Evolutionary conservation across 2,888 invertebrate genomes (phyloP), one percentile per base, ranked within the genome.

Genomic region (Barypeithes pellucidus): DNA sequence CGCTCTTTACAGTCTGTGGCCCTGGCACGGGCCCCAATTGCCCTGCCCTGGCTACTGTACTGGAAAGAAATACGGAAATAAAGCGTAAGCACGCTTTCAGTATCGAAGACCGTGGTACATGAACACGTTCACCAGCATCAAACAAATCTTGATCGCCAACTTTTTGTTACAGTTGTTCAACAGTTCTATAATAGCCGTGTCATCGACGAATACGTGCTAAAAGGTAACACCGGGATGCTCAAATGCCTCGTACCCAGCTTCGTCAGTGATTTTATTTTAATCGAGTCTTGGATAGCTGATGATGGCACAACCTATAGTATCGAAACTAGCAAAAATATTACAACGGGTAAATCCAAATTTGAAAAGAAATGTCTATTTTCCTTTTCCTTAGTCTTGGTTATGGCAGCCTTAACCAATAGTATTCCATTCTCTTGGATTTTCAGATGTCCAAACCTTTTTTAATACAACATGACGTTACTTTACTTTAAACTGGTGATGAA

Each of bases 221-320:
- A 93, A 76, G 95, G 95, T 77, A 95, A 95, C 87, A 90, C 94
- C 50, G 95, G 91, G 50, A 92, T 92, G 75, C 87, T 95, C 69
- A 95, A 95, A 86, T 95, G 95, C 87, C 87, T 91, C 77, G 91
- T 95, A 75, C 95, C 95, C 73, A 94, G 94, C 81, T 95, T 95
- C 86, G 94, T 95, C 74, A 91, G 93, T 59, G 95, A 95, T 89
- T 95, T 95, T 85, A 92, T 95, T 76, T 90, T 92, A 82, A 91
- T 95, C 79, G 89, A 93, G 82, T 92, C 92, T 81, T 95, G 95
- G 95, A 85, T 92, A 79, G 89, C 90, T 79, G 93, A 93, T 83
- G 92, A 93, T 81, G 90, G 89, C 78, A 88, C 88, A 77, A 89
- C 89, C 3, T 75, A 67, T 47, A 75, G 70, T 47, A 75, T 70